Evolutionary conservation across 2,888 invertebrate genomes (phyloP).

Genomic region (Poecilus cupreus): DNA sequence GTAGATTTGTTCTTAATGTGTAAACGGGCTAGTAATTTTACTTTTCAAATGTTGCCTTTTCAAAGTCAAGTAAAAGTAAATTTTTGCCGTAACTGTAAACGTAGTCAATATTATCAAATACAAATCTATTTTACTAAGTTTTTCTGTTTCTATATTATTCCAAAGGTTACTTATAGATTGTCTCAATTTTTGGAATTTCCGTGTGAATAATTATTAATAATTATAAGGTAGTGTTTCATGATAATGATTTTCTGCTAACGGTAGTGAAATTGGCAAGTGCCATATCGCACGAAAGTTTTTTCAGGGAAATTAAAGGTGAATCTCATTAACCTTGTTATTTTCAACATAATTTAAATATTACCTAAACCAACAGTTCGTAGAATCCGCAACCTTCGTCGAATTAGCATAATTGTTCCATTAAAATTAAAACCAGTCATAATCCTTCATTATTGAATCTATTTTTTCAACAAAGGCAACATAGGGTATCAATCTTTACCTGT

Average conservation of each 20-base stretch:
- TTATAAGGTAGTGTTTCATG: conserved; percentile 1
- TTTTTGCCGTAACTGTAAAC: too few relatives aligned
- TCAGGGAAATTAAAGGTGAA: conserved; percentile 34
- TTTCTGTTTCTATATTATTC: background rate
- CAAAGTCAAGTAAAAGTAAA: too few relatives aligned
- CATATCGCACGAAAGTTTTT: conserved; percentile 16
- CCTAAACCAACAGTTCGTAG: conserved; percentile 40
- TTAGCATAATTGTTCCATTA: conserved; percentile 50
- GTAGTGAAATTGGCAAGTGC: background rate
- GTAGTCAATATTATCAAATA: too few relatives aligned
- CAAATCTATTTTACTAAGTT: background rate
- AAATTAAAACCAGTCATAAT: conserved; percentile 45
- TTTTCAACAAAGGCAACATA: conserved; percentile 38
- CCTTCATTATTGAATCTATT: conserved; percentile 41
- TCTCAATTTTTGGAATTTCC: background rate
- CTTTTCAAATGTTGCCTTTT: too few relatives aligned
- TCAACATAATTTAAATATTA: conserved; percentile 12
- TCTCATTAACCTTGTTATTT: conserved; percentile 30
- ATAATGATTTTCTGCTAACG: conserved; percentile 28
- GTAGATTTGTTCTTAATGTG: too few relatives aligned
- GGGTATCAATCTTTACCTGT: conserved; percentile 31
- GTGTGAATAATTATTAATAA: conserved; percentile 1
- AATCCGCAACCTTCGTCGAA: conserved; percentile 29
- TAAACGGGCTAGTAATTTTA: too few relatives aligned
- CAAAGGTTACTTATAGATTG: background rate